phyloP scores from a whole-genome alignment of 2,113 vertebrate genomes.

The Labeo rohita region DNA sequence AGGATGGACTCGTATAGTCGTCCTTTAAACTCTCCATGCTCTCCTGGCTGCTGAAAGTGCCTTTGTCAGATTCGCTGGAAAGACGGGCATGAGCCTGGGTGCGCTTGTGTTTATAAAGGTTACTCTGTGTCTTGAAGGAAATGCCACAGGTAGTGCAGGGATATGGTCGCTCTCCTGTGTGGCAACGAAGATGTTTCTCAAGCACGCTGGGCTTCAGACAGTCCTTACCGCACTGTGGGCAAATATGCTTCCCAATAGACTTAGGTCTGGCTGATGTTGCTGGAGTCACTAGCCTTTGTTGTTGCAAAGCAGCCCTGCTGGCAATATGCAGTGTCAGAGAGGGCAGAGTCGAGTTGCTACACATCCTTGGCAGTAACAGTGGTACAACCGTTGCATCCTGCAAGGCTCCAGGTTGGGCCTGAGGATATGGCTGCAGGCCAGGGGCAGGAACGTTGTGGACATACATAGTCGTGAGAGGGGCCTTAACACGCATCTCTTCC shows the following conservation, averaged over 20 bases:
- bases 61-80: constrained; percentile 77
- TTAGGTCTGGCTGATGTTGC: constrained; percentile 71
- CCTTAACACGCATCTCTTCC: constrained; percentile 71
- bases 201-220: constrained; percentile 96
- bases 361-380: constrained; percentile 68
- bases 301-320: constrained; percentile 77
- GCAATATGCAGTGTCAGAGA: constrained; percentile 84
- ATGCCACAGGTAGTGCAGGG: constrained; percentile 89
- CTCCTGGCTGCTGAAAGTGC: constrained; percentile 67
- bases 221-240: constrained; percentile 91
- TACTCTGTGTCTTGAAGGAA: constrained; percentile 98
- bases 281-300: constrained; percentile 60
- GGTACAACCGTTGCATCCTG: constrained; percentile 64
- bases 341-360: constrained; percentile 74
- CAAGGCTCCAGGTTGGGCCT: constrained; percentile 64
- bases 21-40: constrained; percentile 69
- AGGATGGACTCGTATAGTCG: constrained; percentile 59
- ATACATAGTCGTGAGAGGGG: constrained; percentile 78
- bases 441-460: constrained; percentile 79
- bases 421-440: constrained; percentile 73
- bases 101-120: constrained; percentile 93
- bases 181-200: constrained; percentile 95
- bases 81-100: constrained; percentile 90
- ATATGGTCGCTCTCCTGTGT: constrained; percentile 94
- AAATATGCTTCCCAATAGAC: constrained; percentile 85